Evolutionary conservation across 2,113 vertebrate species (phyloP), one percentile per base, ranked within the genome.

Genomic region (Cromileptes altivelis): DNA sequence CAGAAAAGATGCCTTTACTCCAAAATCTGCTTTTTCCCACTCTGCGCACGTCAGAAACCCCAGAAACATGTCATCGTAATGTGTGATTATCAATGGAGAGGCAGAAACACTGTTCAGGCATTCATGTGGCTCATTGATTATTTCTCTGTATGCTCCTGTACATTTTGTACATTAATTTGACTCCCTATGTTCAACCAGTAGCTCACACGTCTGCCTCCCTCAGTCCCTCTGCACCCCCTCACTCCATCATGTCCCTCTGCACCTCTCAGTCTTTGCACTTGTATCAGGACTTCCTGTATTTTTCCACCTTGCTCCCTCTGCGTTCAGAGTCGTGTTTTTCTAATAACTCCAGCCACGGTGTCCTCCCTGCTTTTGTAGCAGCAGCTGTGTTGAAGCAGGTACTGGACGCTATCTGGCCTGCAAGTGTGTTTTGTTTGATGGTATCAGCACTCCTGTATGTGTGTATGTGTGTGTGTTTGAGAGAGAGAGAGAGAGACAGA

Each of bases 251-350:
- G 52, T 74, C 80, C 14, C 70, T 72, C 60, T 76, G 69, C 61
- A 77, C 75, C 53, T 63, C 67, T 80, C 78, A 64, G 49, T 88
- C 85, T 81, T 83, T 84, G 73, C 88, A 80, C 84, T 92, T 84
- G 94, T 96, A 92, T 93, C 91, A 89, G 88, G 82, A 90, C 83
- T 96, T 96, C 70, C 87, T 97, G 27, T 95, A 96, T 88, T 97
- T 97, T 80, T 96, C 96, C 93, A 93, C 92, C 85, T 91, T 92
- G 93, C 90, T 85, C 70, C 89, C 77, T 91, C 71, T 89, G 84
- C 74, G 40, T 91, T 82, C 79, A 72, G 50, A 73, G 83, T 82
- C 27, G 33, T 95, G 92, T 95, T 95, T 91, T 92, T 88, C 75
- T 88, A 92, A 86, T 87, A 89, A 82, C 84, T 82, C 60, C 79